Evolutionary conservation across 1,140 invertebrate genomes (phyloP), one percentile per base, ranked within the genome.

Genomic region (Tetragnatha versicolor): DNA sequence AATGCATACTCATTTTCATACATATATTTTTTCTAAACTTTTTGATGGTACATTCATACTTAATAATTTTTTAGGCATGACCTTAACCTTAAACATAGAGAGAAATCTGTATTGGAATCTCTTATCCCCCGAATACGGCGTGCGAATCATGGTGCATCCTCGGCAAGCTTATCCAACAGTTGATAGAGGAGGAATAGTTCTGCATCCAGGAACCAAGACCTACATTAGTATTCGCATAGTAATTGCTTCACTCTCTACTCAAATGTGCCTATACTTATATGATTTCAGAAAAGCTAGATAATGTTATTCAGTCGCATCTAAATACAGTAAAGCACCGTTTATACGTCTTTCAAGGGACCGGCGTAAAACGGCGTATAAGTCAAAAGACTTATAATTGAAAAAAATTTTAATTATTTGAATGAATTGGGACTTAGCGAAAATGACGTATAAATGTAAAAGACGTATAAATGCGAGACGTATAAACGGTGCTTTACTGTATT

Each of bases 31-130:
- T n/a, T n/a, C n/a, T 14, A 20, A 14, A 20, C 22, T 10, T 14
- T 53, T 53, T 53, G 6, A 53, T 17, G 7, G 17, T 42, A 42
- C 17, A 9, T 42, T 42, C 17, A 42, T 9, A 42, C 7, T 42
- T 42, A 42, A 42, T 42, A 17, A 3, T 55, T 29, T 47, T 20
- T 14, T 42, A 80, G 81, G 81, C 25, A 60, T 82, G n/a, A 81
- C 73, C 17, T 47, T 82, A 14, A 82, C 81, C 0, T 37, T 82
- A 29, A 82, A 82, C 55, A 82, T 82, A 17, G 81, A 81, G 51
- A 73, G 80, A 14, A 68, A 77, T 20, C 47, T 81, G 17, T 82
- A 82, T 61, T 75, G 82, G 65, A 69, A 81, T 72, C 42, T 81
- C 2, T 58, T 82, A 27, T 80, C 81, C 12, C 78, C 77, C 12